phyloP scores from a whole-genome alignment of 2,797 vertebrate species.

The Eurystomus glaucurus region DNA sequence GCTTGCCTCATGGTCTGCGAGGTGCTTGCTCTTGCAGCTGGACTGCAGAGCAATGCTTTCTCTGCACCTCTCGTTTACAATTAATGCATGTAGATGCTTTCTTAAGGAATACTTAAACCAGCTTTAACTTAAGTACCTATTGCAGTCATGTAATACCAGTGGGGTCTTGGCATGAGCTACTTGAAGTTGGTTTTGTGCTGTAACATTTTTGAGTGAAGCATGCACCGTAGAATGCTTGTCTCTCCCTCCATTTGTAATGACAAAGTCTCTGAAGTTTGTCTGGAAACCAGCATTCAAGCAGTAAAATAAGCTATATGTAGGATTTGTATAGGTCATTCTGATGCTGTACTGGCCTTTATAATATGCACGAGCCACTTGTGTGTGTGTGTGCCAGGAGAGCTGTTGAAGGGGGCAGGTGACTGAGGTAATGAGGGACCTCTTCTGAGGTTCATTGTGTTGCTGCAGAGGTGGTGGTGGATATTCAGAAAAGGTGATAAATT shows the following conservation, averaged over 20 bases:
- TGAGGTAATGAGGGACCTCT: not conserved
- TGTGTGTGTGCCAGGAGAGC: not conserved
- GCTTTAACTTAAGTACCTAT: not conserved
- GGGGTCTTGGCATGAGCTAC: not conserved
- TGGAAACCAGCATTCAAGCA: not conserved
- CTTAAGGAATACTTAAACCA: not conserved
- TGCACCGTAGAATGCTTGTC: not conserved
- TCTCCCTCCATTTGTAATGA: not conserved
- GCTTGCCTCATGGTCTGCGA: not conserved
- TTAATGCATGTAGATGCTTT: not conserved
- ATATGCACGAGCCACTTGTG: accelerated
- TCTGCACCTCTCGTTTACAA: not conserved
- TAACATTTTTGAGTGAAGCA: not conserved
- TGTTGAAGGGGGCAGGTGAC: not conserved
- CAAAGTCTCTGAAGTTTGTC: not conserved
- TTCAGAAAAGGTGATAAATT: not conserved
- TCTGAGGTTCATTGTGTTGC: not conserved
- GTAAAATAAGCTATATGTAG: not conserved
- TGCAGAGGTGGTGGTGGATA: not conserved
- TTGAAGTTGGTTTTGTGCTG: not conserved
- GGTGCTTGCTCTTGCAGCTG: not conserved
- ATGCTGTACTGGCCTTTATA: not conserved
- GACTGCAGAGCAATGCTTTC: not conserved
- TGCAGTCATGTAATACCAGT: not conserved
- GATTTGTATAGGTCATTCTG: not conserved